Evolutionary conservation across 2,797 vertebrate species (phyloP).

Genomic region (Sitta carolinensis): DNA sequence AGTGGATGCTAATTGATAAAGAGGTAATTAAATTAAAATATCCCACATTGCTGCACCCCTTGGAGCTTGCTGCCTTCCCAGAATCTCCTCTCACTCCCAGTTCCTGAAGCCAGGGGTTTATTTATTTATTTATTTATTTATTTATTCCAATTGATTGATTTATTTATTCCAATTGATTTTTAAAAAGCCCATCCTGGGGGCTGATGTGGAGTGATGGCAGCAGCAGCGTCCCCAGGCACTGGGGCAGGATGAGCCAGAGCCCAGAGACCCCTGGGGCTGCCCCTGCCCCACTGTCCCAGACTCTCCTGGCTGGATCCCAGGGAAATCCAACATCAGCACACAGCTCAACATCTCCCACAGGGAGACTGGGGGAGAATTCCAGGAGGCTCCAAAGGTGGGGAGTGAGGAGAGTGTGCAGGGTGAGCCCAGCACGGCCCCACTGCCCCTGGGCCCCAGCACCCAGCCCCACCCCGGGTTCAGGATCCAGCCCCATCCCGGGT

Average conservation of each 20-base stretch:
- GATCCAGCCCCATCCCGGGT: too few relatives aligned
- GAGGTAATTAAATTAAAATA: neutral
- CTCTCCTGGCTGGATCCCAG: neutral
- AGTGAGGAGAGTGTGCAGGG: too few relatives aligned
- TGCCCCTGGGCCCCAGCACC: neutral
- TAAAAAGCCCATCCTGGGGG: neutral
- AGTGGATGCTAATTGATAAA: neutral
- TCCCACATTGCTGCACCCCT: neutral
- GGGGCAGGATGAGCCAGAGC: neutral
- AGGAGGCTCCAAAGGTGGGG: accelerated
- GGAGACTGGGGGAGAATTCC: neutral
- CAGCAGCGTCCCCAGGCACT: accelerated
- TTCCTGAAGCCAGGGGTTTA: neutral
- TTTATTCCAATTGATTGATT: too few relatives aligned
- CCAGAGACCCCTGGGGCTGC: neutral
- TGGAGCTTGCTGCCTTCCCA: neutral
- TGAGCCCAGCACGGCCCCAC: neutral
- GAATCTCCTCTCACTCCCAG: neutral
- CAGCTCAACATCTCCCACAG: too few relatives aligned
- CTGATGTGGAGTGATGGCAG: neutral
- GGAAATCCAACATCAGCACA: neutral
- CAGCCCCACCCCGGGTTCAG: too few relatives aligned
- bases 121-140: neutral
- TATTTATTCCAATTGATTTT: too few relatives aligned
- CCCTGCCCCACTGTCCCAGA: neutral